Conservation (phyloP, 2,888 invertebrate genomes). For the Cephus sareptanus region DNA sequence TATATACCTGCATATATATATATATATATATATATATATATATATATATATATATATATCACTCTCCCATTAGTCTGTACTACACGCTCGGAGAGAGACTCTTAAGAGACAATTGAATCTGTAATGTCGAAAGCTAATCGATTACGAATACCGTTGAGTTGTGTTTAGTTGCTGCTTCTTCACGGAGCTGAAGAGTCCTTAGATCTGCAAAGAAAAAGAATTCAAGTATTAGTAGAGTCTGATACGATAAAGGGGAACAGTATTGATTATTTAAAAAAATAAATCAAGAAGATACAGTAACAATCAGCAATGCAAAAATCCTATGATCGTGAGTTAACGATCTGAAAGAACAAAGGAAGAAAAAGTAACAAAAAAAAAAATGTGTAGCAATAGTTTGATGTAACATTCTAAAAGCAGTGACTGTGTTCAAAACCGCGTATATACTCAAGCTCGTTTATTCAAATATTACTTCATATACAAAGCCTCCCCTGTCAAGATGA, state of each 20-base stretch:
- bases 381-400: conserved; percentile 48
- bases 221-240: neutral
- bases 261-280: conserved; percentile 7
- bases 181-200: neutral
- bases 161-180: neutral
- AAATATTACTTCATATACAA: conserved; percentile 17
- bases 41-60: neutral
- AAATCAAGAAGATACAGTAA: conserved; percentile 5
- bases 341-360: neutral
- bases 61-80: neutral
- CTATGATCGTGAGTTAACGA: neutral
- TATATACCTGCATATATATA: neutral
- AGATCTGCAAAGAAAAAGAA: neutral
- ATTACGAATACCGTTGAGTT: neutral
- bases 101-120: neutral
- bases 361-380: conserved; percentile 18
- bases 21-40: neutral
- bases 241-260: neutral
- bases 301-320: neutral
- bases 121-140: neutral
- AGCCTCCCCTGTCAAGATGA: conserved; percentile 26
- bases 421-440: conserved; percentile 45
- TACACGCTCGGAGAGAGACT: neutral
- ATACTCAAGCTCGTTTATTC: conserved; percentile 12
- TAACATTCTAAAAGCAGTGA: conserved; percentile 45